Evolutionary conservation across 2,797 vertebrate genomes (phyloP).

Genomic region (Loriculus beryllinus): DNA sequence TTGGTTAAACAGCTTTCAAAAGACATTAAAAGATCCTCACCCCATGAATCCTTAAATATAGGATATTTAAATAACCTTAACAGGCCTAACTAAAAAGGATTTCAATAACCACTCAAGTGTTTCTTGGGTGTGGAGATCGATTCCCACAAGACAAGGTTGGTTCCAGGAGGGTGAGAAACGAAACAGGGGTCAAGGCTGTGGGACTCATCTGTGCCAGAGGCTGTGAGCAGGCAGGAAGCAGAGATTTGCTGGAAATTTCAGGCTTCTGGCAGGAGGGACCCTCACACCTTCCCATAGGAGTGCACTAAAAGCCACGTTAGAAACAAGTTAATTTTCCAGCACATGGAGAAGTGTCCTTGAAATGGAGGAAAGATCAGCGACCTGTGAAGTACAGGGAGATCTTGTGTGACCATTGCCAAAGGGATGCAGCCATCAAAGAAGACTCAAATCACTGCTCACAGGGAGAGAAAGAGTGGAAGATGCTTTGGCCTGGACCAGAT

Average conservation of each 20-base stretch:
- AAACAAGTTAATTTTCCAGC: background rate
- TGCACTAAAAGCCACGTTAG: background rate
- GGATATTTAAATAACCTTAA: background rate
- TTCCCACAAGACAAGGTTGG: background rate
- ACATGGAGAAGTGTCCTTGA: background rate
- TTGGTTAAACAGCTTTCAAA: background rate
- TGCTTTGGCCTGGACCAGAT: background rate
- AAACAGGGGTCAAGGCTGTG: background rate
- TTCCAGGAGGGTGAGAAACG: background rate
- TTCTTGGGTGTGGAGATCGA: background rate
- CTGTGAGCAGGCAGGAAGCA: background rate
- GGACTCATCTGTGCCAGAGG: background rate
- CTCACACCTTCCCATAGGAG: background rate
- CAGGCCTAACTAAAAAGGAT: background rate
- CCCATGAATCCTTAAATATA: no score
- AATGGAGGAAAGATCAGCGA: accelerated
- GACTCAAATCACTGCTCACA: background rate
- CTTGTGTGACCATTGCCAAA: background rate
- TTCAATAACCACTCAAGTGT: background rate
- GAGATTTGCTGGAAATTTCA: background rate
- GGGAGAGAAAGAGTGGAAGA: background rate
- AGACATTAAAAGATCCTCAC: background rate
- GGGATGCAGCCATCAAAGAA: background rate
- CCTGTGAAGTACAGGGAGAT: background rate
- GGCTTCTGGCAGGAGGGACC: background rate